These are phyloP conservation scores for Tolmerus cingulatus DNA, from an alignment of 2,888 invertebrate species.

Conservation along the genomic window DNA sequence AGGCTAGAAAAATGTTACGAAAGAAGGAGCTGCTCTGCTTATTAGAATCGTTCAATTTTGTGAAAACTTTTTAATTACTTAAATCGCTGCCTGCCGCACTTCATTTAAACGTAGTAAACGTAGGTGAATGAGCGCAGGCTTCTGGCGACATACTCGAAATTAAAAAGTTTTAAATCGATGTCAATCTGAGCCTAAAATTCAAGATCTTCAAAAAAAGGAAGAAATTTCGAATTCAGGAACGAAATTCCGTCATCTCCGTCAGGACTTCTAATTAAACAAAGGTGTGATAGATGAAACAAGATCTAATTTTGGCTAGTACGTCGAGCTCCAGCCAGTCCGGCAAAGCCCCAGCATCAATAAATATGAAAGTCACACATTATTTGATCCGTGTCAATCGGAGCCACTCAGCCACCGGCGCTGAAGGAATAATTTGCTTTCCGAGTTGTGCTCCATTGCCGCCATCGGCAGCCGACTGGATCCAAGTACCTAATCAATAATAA, in stretches of 20 bases:
- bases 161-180: not conserved
- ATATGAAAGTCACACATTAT: not conserved
- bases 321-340: not conserved
- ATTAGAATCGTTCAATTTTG: not conserved
- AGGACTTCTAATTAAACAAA: not conserved
- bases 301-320: not conserved
- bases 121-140: not conserved
- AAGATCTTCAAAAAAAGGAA: not conserved
- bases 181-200: not conserved
- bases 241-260: not conserved
- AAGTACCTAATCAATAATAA: constrained; percentile 22
- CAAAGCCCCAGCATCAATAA: not conserved
- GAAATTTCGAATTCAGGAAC: not conserved
- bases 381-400: not conserved
- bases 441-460: not conserved
- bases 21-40: not conserved
- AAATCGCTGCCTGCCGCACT: not conserved
- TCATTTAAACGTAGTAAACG: not conserved
- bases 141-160: not conserved
- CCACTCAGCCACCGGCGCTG: not conserved
- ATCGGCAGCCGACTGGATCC: not conserved
- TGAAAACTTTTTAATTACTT: not conserved
- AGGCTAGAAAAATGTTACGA: not conserved
- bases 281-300: not conserved
- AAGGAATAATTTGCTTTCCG: not conserved